Base-by-base conservation (phyloP, 2,888 invertebrate genomes). In the Lymantria dispar region DNA sequence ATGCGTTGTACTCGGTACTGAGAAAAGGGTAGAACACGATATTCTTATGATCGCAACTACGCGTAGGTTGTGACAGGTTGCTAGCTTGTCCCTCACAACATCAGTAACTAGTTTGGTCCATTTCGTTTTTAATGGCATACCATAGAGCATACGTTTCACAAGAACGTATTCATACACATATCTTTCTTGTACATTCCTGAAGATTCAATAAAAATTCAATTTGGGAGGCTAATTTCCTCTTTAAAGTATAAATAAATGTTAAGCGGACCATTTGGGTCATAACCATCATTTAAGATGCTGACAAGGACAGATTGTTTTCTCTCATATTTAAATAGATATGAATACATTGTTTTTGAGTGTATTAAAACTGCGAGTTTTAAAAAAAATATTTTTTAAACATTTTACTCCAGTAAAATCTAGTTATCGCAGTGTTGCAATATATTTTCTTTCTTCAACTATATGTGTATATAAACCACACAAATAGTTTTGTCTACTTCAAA, bases 21-120 rank as follows among this genome's bases (percentile, higher is more conserved):
- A 14, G 33, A 37, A 40, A 13, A 30, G 13, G 12, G 36, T n/a
- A n/a, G 13, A 31, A 51, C 36, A 36, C n/a, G n/a, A 11, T 29
- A 8, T 40, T 36, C 22, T 13, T 44, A 37, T 45, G 43, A 61
- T 58, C 52, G 62, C 62, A 58, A 40, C 46, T 58, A 38, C 45
- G 64, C 66, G 64, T 64, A 56, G 69, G 66, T 45, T 7, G 55
- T 56, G 62, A 62, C 62, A 58, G 58, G 69, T 55, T 64, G 61
- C 58, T 41, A 48, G 54, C 49, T 61, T 54, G 69, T 58, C 69
- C 48, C 44, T 54, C 50, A 54, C 50, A 46, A 14, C 55, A 52
- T 54, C 51, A 53, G 39, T 47, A 64, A 61, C 64, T 66, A 50
- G 64, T 61, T 65, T 50, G 15, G 37, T 55, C 38, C 44, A 58